Evolutionary conservation across 64 coral and sea anemone genomes (phyloP).

Genomic region (Stylophora pistillata): DNA sequence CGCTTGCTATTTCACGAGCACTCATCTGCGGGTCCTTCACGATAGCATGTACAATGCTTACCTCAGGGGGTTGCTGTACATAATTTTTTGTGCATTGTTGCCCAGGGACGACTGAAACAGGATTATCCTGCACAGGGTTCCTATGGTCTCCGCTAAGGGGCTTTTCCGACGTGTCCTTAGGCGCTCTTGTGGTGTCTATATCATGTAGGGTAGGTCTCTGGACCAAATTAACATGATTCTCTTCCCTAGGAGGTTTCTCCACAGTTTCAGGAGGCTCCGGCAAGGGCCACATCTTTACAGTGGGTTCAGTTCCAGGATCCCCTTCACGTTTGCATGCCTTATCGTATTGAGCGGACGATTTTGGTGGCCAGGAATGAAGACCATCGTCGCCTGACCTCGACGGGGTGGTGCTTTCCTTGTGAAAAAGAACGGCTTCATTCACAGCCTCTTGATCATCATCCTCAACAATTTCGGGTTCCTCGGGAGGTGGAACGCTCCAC

Average conservation of each 20-base stretch:
- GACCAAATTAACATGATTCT: background rate
- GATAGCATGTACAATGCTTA: background rate
- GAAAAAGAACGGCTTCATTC: background rate
- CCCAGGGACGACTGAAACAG: background rate
- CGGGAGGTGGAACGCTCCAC: slow-evolving; percentile 67
- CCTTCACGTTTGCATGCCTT: background rate
- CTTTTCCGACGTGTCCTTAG: background rate
- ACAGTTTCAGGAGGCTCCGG: slow-evolving; percentile 45
- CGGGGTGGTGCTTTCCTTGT: background rate
- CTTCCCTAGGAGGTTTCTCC: background rate
- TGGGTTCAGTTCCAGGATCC: background rate
- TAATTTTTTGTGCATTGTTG: background rate
- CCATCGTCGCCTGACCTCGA: slow-evolving; percentile 11
- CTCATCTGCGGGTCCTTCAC: background rate
- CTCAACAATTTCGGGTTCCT: slow-evolving; percentile 20
- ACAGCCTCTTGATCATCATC: background rate
- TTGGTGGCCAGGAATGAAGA: slow-evolving; percentile 68
- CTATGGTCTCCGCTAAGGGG: background rate
- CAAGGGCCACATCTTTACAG: slow-evolving; percentile 45
- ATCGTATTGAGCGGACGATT: slow-evolving; percentile 19
- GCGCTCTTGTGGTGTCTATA: background rate
- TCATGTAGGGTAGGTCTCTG: background rate
- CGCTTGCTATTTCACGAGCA: background rate
- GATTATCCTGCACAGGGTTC: background rate
- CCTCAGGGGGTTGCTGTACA: background rate